These are phyloP conservation scores for Gopherus evgoodei DNA, from an alignment of 2,113 vertebrate species.

Conservation along the genomic window DNA sequence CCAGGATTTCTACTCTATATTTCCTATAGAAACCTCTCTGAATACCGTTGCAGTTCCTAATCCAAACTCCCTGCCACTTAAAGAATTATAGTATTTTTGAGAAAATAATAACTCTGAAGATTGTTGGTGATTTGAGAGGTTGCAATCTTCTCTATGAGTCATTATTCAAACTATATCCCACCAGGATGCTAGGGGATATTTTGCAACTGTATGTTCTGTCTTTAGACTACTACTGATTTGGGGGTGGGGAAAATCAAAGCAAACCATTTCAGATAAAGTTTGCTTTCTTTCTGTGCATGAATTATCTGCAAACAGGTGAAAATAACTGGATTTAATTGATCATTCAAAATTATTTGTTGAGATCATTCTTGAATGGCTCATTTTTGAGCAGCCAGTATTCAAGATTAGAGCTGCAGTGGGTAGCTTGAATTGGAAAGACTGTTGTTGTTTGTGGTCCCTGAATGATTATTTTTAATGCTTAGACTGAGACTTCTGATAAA, in stretches of 20 bases:
- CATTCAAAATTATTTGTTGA: not conserved
- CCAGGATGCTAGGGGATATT: not conserved
- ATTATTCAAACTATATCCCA: not conserved
- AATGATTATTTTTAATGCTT: not conserved
- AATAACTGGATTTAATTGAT: not conserved
- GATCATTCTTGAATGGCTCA: not conserved
- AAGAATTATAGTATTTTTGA: not conserved
- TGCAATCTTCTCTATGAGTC: not conserved
- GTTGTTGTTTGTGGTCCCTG: not conserved
- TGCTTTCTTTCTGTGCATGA: not conserved
- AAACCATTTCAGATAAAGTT: not conserved
- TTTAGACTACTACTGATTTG: not conserved
- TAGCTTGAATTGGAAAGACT: not conserved
- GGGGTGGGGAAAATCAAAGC: not conserved
- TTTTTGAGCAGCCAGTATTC: not conserved
- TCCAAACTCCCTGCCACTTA: not conserved
- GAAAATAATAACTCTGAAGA: not conserved
- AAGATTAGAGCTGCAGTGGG: not conserved
- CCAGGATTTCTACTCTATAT: not conserved
- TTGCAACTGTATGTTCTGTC: not conserved
- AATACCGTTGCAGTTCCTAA: not conserved
- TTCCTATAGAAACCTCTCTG: not conserved
- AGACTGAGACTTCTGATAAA: not conserved
- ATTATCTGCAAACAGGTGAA: not conserved
- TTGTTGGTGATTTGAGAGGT: not conserved